Conservation (phyloP, 1,140 invertebrate species). For the Parasteatoda tepidariorum region DNA sequence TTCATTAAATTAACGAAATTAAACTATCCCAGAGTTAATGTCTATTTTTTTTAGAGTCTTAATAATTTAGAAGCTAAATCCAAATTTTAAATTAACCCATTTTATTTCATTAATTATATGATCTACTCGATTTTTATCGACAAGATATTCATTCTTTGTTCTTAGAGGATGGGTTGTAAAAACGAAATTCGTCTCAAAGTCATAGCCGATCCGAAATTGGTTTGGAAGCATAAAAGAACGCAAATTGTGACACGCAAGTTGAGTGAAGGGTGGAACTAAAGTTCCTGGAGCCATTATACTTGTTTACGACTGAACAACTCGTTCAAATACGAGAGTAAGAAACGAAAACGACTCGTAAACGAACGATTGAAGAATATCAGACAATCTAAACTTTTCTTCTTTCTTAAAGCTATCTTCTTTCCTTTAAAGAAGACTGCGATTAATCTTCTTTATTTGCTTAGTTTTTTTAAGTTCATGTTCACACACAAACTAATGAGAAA, state of each 20-base stretch:
- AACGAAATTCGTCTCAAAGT: constrained; percentile 5
- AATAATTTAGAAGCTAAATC: too few relatives aligned
- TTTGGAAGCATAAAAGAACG: constrained; percentile 35
- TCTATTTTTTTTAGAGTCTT: too few relatives aligned
- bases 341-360: constrained; percentile 30
- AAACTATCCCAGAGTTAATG: too few relatives aligned
- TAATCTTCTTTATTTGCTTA: background rate
- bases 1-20: too few relatives aligned
- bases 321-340: constrained; percentile 31
- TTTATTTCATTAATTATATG: background rate
- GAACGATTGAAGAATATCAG: constrained; percentile 27
- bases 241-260: constrained; percentile 24
- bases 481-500: constrained; percentile 17
- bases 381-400: constrained; percentile 21
- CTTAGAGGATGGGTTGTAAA: background rate
- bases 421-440: constrained; percentile 17
- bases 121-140: background rate
- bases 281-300: background rate
- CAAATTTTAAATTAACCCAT: too few relatives aligned
- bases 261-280: constrained; percentile 2
- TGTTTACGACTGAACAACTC: constrained; percentile 38
- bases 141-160: background rate
- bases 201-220: constrained; percentile 22
- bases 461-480: background rate
- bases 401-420: constrained; percentile 10